Conservation (phyloP, 2,797 vertebrate species). For the Urophycis tenuis region DNA sequence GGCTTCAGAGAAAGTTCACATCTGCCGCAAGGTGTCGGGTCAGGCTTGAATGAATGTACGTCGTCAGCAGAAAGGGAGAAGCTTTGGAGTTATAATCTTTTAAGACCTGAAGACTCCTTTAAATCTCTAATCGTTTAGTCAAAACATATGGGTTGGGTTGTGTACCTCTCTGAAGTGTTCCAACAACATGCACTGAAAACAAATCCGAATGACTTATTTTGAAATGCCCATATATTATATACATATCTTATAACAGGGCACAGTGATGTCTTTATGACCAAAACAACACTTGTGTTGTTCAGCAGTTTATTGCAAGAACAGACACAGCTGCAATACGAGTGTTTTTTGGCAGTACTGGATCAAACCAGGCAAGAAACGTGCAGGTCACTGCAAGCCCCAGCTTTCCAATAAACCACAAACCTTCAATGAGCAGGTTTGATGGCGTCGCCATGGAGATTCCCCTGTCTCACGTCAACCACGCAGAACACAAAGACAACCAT, state of each 20-base stretch:
- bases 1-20: background rate
- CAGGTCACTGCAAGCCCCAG: background rate
- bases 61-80: background rate
- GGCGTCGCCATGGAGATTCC: background rate
- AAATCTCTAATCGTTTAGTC: background rate
- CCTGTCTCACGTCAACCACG: background rate
- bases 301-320: background rate
- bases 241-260: background rate
- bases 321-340: background rate
- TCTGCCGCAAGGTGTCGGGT: background rate
- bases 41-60: background rate
- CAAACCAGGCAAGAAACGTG: background rate
- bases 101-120: background rate
- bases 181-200: background rate
- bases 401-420: background rate
- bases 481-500: background rate
- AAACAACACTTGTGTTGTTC: background rate
- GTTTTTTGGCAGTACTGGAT: background rate
- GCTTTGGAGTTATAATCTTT: background rate
- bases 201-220: background rate
- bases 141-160: background rate
- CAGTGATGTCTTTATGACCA: background rate
- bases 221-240: background rate
- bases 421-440: background rate
- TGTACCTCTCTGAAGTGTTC: background rate